phyloP scores from a whole-genome alignment of 2,797 vertebrate genomes.

The Hoplostethus mediterraneus region DNA sequence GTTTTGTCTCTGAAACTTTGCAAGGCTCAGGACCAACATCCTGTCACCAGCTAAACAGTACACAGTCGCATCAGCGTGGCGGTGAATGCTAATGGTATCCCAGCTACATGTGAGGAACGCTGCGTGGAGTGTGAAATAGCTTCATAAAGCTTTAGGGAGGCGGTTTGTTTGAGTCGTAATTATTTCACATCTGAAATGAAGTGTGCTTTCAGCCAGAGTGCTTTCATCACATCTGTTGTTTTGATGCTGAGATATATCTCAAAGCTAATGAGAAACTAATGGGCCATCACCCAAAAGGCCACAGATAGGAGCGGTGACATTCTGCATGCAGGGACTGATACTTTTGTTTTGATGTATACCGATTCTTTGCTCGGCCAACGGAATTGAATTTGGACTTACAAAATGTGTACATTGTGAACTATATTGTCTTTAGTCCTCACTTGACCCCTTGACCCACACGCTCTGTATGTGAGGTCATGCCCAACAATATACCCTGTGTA shows the following conservation, averaged over 20 bases:
- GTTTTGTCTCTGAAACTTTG: conserved; percentile 14
- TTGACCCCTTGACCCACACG: background rate
- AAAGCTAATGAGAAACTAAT: conserved; percentile 80
- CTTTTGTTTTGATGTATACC: conserved; percentile 45
- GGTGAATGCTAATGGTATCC: conserved; percentile 26
- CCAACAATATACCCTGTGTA: background rate
- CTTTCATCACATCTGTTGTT: conserved; percentile 74
- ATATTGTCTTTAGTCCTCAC: background rate
- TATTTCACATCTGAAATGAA: conserved; percentile 65
- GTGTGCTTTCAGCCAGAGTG: conserved; percentile 53
- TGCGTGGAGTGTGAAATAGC: conserved; percentile 75
- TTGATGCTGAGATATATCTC: conserved; percentile 65
- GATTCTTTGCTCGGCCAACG: conserved; percentile 27
- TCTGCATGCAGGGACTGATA: conserved; percentile 36
- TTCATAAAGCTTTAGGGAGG: conserved; percentile 71
- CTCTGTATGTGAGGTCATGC: background rate
- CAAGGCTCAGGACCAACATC: conserved; percentile 16
- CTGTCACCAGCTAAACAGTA: conserved; percentile 21
- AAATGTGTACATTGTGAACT: conserved; percentile 26
- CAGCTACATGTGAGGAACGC: conserved; percentile 61
- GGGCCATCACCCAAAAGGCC: conserved; percentile 61
- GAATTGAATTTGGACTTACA: conserved; percentile 15
- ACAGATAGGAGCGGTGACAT: conserved; percentile 65
- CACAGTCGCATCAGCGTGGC: conserved; percentile 32
- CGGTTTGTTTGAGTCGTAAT: conserved; percentile 72